Percentiles rank a stretch among this genome's conserved stretches.
Evolutionary conservation across 1,140 invertebrate species (phyloP).

Genomic region (Pristionchus pacificus): DNA sequence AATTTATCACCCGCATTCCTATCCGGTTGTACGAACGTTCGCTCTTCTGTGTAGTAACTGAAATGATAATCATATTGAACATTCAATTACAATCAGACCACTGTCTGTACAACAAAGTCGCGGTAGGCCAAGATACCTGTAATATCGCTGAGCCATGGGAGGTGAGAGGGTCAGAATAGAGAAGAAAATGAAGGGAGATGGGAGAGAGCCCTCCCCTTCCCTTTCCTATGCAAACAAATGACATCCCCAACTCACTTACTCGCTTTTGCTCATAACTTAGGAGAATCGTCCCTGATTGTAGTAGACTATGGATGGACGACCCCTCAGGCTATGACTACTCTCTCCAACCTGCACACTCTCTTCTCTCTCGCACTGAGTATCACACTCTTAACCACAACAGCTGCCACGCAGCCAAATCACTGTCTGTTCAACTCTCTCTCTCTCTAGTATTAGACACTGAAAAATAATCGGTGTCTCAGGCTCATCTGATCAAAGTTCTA

Average conservation of each 20-base stretch:
- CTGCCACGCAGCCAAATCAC: neutral
- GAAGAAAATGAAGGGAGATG: no score
- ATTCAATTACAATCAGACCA: no score
- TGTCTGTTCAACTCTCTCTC: no score
- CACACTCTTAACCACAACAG: neutral
- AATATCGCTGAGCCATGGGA: neutral
- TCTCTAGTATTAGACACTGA: no score
- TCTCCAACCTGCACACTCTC: neutral
- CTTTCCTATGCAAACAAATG: neutral
- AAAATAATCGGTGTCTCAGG: no score
- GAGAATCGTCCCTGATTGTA: neutral
- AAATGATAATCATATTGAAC: neutral
- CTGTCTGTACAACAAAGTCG: no score
- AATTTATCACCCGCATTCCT: neutral
- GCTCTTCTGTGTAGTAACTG: conserved; percentile 3
- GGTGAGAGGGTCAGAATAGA: no score
- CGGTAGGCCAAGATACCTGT: no score
- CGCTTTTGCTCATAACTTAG: neutral
- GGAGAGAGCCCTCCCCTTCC: neutral
- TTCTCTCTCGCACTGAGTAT: neutral
- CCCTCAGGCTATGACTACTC: neutral
- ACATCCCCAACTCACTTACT: no score
- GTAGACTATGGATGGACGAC: no score
- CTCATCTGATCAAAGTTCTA: no score
- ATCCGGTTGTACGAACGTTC: neutral